These are phyloP conservation scores for Zaprionus bogoriensis DNA, from an alignment of 2,888 invertebrate genomes.

Conservation along the genomic window DNA sequence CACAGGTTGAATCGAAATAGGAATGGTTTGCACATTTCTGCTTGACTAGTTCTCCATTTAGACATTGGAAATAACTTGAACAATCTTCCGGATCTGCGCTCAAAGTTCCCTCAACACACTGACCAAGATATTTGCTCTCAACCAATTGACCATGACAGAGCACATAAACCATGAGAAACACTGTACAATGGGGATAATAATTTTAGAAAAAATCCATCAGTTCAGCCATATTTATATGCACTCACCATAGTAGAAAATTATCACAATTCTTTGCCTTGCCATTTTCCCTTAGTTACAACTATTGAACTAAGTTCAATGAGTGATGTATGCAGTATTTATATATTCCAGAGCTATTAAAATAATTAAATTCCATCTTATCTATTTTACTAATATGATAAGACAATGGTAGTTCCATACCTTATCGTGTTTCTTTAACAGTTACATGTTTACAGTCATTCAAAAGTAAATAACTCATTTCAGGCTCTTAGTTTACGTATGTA, in stretches of 20 bases:
- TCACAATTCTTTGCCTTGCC: conserved; percentile 10
- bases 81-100: conserved; percentile 17
- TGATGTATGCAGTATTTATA: conserved; percentile 36
- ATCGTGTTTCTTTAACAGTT: conserved; percentile 2
- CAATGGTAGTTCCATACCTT: conserved; percentile 1
- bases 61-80: conserved; percentile 31
- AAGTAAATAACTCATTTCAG: conserved; percentile 22
- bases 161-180: conserved; percentile 8
- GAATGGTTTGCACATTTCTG: conserved; percentile 22
- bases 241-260: conserved; percentile 35
- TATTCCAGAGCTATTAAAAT: conserved; percentile 23
- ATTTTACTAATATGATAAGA: conserved; percentile 11
- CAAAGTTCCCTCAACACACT: conserved; percentile 37
- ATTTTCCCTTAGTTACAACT: conserved; percentile 19
- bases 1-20: conserved; percentile 18
- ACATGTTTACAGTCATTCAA: conserved; percentile 20
- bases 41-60: conserved; percentile 10
- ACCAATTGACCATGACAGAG: conserved; percentile 11
- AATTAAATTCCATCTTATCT: conserved; percentile 17
- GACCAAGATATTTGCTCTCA: conserved; percentile 30
- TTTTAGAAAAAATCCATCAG: background rate
- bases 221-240: too few relatives aligned
- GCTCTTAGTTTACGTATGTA: too few relatives aligned
- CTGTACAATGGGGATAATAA: conserved; percentile 13
- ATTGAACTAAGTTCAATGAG: conserved; percentile 9